These are phyloP conservation scores for Kradibia gibbosae DNA, from an alignment of 1,140 invertebrate genomes.

Conservation along the genomic window DNA sequence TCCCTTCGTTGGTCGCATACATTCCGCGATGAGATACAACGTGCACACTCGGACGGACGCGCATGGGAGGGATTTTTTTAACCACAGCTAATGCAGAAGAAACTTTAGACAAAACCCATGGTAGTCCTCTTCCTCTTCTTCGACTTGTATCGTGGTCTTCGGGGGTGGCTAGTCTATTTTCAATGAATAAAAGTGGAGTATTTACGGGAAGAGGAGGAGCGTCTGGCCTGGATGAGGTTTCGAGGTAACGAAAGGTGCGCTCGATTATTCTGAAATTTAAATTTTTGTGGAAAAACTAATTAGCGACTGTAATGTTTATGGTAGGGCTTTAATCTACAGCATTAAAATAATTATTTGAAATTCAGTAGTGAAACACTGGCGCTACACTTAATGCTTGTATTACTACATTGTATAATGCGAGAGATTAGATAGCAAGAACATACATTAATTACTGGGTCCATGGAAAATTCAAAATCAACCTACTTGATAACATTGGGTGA, in stretches of 20 bases:
- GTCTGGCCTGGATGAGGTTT: background rate
- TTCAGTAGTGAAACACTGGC: background rate
- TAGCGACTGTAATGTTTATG: background rate
- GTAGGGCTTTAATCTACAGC: background rate
- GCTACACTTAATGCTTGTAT: slow-evolving; percentile 1
- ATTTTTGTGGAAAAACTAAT: background rate
- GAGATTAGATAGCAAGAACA: background rate
- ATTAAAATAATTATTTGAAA: slow-evolving; percentile 11
- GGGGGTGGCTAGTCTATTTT: background rate
- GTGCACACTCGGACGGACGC: slow-evolving; percentile 31
- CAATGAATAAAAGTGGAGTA: background rate
- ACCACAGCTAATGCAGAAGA: slow-evolving; percentile 34
- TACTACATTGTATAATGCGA: background rate
- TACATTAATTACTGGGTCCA: slow-evolving; percentile 6
- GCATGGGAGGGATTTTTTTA: slow-evolving; percentile 36
- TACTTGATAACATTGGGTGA: background rate
- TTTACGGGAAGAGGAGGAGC: no score
- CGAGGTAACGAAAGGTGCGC: background rate
- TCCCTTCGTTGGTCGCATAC: slow-evolving; percentile 35
- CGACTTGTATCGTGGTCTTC: no score
- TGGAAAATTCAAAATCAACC: background rate
- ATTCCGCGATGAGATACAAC: slow-evolving; percentile 46
- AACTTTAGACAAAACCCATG: slow-evolving; percentile 39
- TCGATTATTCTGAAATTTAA: background rate
- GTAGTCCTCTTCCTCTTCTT: background rate